Conservation (phyloP, 2,888 invertebrate species). For the Xestia ashworthii region DNA sequence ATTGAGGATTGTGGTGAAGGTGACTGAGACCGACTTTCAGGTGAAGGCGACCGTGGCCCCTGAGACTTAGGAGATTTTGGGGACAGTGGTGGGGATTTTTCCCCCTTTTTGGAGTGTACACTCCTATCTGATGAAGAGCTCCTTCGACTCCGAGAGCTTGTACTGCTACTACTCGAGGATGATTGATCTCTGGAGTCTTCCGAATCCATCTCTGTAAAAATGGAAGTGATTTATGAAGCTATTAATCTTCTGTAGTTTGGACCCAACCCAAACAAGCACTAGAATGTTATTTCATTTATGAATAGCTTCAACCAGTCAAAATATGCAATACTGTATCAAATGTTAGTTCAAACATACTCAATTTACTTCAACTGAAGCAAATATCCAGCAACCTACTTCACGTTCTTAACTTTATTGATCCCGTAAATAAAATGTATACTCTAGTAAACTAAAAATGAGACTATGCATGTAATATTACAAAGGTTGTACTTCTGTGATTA, state of each 20-base stretch:
- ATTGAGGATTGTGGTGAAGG: conserved; percentile 74
- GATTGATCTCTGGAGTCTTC: conserved; percentile 91
- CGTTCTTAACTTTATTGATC: conserved; percentile 6
- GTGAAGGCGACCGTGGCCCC: conserved; percentile 80
- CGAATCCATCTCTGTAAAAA: conserved; percentile 91
- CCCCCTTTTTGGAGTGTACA: conserved; percentile 82
- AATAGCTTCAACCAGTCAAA: conserved; percentile 71
- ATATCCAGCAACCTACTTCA: conserved; percentile 27
- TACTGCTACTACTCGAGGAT: conserved; percentile 88
- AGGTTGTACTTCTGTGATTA: background rate
- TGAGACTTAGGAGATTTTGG: conserved; percentile 71
- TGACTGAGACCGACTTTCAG: conserved; percentile 78
- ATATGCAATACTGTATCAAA: conserved; percentile 58
- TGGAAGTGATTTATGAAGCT: conserved; percentile 67
- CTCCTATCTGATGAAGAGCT: conserved; percentile 85
- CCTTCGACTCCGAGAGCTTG: conserved; percentile 85
- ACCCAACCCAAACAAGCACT: conserved; percentile 77
- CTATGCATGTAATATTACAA: conserved; percentile 26
- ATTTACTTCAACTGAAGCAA: conserved; percentile 61
- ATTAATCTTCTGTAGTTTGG: conserved; percentile 31
- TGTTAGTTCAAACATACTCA: conserved; percentile 73
- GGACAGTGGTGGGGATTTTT: conserved; percentile 78
- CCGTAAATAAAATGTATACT: conserved; percentile 12
- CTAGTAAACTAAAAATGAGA: conserved; percentile 8
- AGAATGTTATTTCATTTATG: conserved; percentile 68